Percentiles rank a stretch among this genome's conserved stretches.
Evolutionary conservation across 2,797 vertebrate species (phyloP).

Genomic region (Anguilla pacifica): DNA sequence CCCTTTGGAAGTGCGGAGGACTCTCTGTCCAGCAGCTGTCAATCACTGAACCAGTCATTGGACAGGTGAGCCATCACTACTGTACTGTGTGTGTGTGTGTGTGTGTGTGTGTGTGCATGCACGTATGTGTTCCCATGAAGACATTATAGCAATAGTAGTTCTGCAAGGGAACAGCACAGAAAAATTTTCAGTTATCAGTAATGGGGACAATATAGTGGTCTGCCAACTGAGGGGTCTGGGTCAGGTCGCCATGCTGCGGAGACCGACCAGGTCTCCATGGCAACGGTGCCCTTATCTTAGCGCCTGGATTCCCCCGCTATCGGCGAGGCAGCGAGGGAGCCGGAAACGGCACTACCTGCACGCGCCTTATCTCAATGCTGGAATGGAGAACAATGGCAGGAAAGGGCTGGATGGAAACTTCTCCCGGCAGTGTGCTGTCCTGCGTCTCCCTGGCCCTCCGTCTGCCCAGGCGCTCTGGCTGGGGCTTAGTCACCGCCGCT

Average conservation of each 20-base stretch:
- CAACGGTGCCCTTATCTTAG: slow-evolving; percentile 65
- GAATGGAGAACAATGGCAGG: slow-evolving; percentile 78
- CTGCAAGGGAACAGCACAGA: neutral
- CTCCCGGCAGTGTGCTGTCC: slow-evolving; percentile 72
- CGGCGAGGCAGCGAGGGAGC: slow-evolving; percentile 26
- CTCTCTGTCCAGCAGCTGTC: slow-evolving; percentile 87
- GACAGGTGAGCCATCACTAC: slow-evolving; percentile 69
- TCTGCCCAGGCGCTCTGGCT: slow-evolving; percentile 61
- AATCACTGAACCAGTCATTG: slow-evolving; percentile 86
- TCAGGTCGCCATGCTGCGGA: slow-evolving; percentile 47
- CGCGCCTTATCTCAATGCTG: slow-evolving; percentile 73
- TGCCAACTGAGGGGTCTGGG: slow-evolving; percentile 48
- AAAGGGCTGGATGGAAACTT: slow-evolving; percentile 75
- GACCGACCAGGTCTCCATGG: slow-evolving; percentile 60
- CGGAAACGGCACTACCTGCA: slow-evolving; percentile 73
- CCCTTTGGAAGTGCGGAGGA: slow-evolving; percentile 83
- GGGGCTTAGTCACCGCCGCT: slow-evolving; percentile 36
- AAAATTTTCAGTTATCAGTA: slow-evolving; percentile 31
- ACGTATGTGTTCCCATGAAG: neutral
- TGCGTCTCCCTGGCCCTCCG: slow-evolving; percentile 65
- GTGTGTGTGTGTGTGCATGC: slow-evolving; percentile 16
- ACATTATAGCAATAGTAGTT: slow-evolving; percentile 12
- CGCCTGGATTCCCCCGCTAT: slow-evolving; percentile 65
- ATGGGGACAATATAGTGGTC: slow-evolving; percentile 41
- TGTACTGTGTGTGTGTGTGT: slow-evolving; percentile 16